Conservation (phyloP, 2,888 invertebrate genomes). For the Orthosia cruda region DNA sequence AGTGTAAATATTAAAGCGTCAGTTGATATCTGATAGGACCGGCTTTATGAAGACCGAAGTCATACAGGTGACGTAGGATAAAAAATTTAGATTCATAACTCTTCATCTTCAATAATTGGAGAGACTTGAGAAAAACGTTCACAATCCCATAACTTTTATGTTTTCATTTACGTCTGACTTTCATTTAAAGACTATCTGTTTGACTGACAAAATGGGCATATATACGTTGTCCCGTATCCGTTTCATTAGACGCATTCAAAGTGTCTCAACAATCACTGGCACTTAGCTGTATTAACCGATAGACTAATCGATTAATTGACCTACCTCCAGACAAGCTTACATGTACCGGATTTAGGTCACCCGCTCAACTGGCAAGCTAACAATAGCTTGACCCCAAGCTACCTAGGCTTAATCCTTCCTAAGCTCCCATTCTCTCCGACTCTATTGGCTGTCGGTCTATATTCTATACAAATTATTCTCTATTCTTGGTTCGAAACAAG, state of each 20-base stretch:
- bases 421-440: slow-evolving; percentile 43
- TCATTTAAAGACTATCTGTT: slow-evolving; percentile 16
- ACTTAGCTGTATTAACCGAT: slow-evolving; percentile 12
- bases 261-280: slow-evolving; percentile 27
- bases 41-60: slow-evolving; percentile 30
- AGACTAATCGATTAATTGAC: slow-evolving; percentile 52
- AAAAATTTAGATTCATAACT: slow-evolving; percentile 42
- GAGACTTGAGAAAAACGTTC: slow-evolving; percentile 41
- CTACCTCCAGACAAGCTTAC: slow-evolving; percentile 43
- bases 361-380: slow-evolving; percentile 31
- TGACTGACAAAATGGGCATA: neutral
- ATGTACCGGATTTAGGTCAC: slow-evolving; percentile 53
- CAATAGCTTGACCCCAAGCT: slow-evolving; percentile 56
- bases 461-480: slow-evolving; percentile 49
- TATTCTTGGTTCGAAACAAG: slow-evolving; percentile 53
- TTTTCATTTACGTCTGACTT: slow-evolving; percentile 45
- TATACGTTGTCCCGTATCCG: neutral
- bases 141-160: slow-evolving; percentile 32
- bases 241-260: slow-evolving; percentile 34
- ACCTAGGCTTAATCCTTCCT: slow-evolving; percentile 48
- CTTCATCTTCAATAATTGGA: slow-evolving; percentile 56
- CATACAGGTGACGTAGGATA: slow-evolving; percentile 27
- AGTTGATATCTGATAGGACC: slow-evolving; percentile 55
- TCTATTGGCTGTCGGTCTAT: slow-evolving; percentile 39
- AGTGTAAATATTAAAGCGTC: slow-evolving; percentile 52